Percentiles rank a stretch among this genome's conserved stretches.
phyloP scores from a whole-genome alignment of 2,888 invertebrate species.

The Mesoligia furuncula region DNA sequence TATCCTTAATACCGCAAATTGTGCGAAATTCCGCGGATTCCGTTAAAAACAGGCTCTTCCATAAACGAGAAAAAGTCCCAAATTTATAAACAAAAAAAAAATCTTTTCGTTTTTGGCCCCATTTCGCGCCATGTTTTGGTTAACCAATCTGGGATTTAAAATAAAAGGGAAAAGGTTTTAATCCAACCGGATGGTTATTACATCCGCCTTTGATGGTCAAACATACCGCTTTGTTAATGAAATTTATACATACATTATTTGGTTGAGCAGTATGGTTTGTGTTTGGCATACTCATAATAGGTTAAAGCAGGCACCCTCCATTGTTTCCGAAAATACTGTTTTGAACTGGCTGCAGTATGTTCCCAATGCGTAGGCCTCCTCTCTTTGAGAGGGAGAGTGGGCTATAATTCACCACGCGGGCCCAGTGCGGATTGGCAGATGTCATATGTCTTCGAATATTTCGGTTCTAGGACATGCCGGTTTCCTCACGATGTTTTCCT shows the following conservation, averaged over 20 bases:
- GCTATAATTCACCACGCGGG: no score
- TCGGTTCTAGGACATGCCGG: no score
- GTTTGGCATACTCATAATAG: background rate
- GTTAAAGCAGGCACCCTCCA: background rate
- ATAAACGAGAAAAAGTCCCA: conserved; percentile 47
- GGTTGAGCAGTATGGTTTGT: background rate
- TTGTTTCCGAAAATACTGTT: background rate
- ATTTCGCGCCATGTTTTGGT: conserved; percentile 32
- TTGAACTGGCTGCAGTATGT: background rate
- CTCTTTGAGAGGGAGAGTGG: no score
- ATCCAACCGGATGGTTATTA: conserved; percentile 20
- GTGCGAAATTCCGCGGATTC: conserved; percentile 45
- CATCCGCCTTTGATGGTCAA: conserved; percentile 26
- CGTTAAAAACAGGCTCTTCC: conserved; percentile 43
- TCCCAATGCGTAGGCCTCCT: no score
- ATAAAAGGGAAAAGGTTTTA: conserved; percentile 27
- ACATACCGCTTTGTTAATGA: conserved; percentile 15
- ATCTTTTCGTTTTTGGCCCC: conserved; percentile 29
- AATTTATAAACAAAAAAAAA: conserved; percentile 54
- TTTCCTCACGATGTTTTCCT: no score
- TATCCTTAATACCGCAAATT: conserved; percentile 56
- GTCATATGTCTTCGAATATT: no score
- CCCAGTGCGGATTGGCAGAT: no score
- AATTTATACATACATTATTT: conserved; percentile 2
- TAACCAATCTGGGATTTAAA: conserved; percentile 34